A percentile compares a stretch with the other conserved stretches of the same genome.
phyloP scores from a whole-genome alignment of 2,888 invertebrate species.

The Sipunculus nudus region DNA sequence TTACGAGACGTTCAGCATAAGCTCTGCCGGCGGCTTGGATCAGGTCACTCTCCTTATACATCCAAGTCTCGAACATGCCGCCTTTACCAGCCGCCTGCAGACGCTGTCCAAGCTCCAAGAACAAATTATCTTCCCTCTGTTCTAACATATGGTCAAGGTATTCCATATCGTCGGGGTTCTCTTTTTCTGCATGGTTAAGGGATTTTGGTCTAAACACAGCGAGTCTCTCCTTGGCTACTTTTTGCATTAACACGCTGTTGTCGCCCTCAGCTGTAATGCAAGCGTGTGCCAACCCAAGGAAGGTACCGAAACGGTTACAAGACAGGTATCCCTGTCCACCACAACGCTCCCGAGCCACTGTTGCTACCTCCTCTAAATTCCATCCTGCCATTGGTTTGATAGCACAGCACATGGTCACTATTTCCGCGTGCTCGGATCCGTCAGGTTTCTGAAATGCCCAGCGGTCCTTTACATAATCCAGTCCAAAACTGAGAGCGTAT shows the following conservation, averaged over 20 bases:
- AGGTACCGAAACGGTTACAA: slow-evolving; percentile 35
- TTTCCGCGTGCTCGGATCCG: slow-evolving; percentile 35
- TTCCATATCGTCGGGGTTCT: slow-evolving; percentile 3
- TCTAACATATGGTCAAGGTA: slow-evolving; percentile 24
- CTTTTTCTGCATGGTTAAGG: slow-evolving; percentile 4
- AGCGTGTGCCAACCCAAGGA: slow-evolving; percentile 37
- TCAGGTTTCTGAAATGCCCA: slow-evolving; percentile 23
- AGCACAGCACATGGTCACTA: slow-evolving; percentile 41
- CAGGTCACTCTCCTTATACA: slow-evolving; percentile 39
- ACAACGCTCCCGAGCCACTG: slow-evolving; percentile 36
- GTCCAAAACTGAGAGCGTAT: slow-evolving; percentile 38
- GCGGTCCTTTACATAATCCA: slow-evolving; percentile 35
- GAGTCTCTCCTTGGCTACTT: slow-evolving; percentile 39
- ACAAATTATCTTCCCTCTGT: slow-evolving; percentile 27
- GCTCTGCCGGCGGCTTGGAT: slow-evolving; percentile 35
- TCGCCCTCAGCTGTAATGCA: slow-evolving; percentile 42
- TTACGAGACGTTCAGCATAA: slow-evolving; percentile 32
- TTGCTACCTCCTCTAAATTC: slow-evolving; percentile 33
- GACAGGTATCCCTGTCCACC: slow-evolving; percentile 42
- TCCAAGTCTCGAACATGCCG: slow-evolving; percentile 40
- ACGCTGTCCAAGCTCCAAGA: slow-evolving; percentile 25
- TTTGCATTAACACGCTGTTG: slow-evolving; percentile 41
- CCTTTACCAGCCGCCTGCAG: slow-evolving; percentile 28
- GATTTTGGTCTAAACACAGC: slow-evolving; percentile 25
- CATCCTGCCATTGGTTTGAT: slow-evolving; percentile 39